Evolutionary conservation across 2,888 invertebrate species (phyloP), one percentile per base, ranked within the genome.

Genomic region (Ctena decussata): DNA sequence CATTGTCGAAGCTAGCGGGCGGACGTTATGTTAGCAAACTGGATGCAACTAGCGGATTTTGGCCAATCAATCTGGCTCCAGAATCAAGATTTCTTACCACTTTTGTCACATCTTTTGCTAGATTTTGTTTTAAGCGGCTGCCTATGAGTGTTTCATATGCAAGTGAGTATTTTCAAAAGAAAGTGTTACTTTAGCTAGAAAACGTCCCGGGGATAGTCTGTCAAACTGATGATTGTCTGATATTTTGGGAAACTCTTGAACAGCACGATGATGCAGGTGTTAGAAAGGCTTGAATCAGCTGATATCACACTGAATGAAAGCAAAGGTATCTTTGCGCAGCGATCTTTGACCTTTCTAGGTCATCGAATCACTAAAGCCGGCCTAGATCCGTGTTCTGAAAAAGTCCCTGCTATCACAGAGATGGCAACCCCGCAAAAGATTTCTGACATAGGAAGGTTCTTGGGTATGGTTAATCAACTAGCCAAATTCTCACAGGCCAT

Each of bases 281-380:
- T 53, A 53, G n/a, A 53, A 75, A 37, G 37, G 35, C 21, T 87
- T 3, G 35, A 85, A 72, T 71, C 72, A 21, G 77, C 84, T n/a
- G 85, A 85, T 0, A 46, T 89, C 12, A 87, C 83, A 0, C 79
- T 90, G 21, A 89, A 89, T 46, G 71, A 89, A 32, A 30, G 41
- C 0, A 91, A 87, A 71, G 87, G 87, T 53, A 84, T 77, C 39
- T 87, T 91, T 44, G 73, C 78, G 46, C 46, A 69, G 73, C 65
- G 24, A 12, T 41, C 44, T 6, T 46, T 85, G 24, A 74, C 57
- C 21, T 89, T 82, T 77, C 69, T 89, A 35, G 89, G 89, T 3
- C 86, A 89, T 21, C 21, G 6, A 21, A 53, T 53, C n/a, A 21
- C 5, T 21, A 21, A 53, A 77, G 82, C 53, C 44, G 60, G 44